These are phyloP conservation scores for Phymorhynchus buccinoides DNA, from an alignment of 1,140 invertebrate species.

Conservation along the genomic window DNA sequence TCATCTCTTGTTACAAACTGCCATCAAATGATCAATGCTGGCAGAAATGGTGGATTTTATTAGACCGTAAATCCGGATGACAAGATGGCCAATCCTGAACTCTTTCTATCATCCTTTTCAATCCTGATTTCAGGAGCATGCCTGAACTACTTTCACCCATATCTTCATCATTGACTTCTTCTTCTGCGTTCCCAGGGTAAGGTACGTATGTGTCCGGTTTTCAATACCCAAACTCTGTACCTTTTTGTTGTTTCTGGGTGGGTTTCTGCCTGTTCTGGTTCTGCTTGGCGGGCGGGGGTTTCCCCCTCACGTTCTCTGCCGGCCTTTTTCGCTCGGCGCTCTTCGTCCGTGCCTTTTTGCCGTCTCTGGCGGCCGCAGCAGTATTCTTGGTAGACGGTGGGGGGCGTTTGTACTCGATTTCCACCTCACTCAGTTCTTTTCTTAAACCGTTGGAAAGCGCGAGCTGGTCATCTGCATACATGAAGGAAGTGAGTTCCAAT, in stretches of 20 bases:
- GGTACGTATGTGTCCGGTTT: too few species aligned
- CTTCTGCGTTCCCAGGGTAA: too few species aligned
- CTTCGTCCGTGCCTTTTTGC: constrained; percentile 56
- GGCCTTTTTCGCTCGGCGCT: constrained; percentile 55
- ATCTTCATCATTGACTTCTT: too few species aligned
- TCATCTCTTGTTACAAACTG: too few species aligned
- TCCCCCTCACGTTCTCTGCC: constrained; percentile 29
- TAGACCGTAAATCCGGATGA: too few species aligned
- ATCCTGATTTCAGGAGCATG: too few species aligned
- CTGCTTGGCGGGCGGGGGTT: constrained; percentile 8
- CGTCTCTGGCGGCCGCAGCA: constrained; percentile 11
- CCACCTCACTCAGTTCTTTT: constrained; percentile 55
- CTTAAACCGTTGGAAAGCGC: background rate
- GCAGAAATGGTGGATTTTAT: too few species aligned
- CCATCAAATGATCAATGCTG: too few species aligned
- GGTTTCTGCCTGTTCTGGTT: background rate
- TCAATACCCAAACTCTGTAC: too few species aligned
- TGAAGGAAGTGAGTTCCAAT: background rate
- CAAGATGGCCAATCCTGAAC: too few species aligned
- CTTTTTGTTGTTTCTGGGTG: background rate
- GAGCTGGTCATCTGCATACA: background rate
- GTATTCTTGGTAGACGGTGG: background rate
- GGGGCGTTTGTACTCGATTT: constrained; percentile 57
- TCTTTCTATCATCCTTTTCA: too few species aligned
- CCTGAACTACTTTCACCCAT: too few species aligned